phyloP scores from a whole-genome alignment of 1,140 invertebrate species.

The Dendroctonus ponderosae region DNA sequence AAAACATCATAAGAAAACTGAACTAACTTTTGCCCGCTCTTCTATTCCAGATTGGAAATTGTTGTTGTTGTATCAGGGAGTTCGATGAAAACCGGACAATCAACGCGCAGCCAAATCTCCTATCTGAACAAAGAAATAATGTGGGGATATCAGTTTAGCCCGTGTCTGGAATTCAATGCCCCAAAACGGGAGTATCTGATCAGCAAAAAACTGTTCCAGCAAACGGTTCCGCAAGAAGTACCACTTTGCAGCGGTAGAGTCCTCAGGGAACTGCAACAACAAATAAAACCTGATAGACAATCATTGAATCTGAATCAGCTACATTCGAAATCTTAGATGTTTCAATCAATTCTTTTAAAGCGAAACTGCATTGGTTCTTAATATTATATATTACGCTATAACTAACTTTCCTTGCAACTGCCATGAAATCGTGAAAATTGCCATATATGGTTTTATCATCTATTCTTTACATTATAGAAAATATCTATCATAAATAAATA shows the following conservation, averaged over 20 bases:
- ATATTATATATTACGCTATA: too few species aligned
- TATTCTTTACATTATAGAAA: too few species aligned
- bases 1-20: too few species aligned
- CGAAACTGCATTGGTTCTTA: too few species aligned
- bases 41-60: conserved; percentile 72
- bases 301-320: too few species aligned
- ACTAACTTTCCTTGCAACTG: too few species aligned
- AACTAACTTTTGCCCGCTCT: too few species aligned
- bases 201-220: conserved; percentile 76
- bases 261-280: conserved; percentile 14
- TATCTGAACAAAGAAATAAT: conserved; percentile 80
- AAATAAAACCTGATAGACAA: neutral
- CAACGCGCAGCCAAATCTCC: conserved; percentile 70
- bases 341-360: too few species aligned
- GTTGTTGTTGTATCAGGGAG: conserved; percentile 79
- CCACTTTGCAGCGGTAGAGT: conserved; percentile 77
- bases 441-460: too few species aligned
- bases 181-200: conserved; percentile 31
- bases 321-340: too few species aligned
- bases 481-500: too few species aligned
- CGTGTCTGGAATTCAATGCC: conserved; percentile 30
- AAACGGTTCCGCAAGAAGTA: conserved; percentile 86
- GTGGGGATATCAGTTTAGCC: conserved; percentile 78
- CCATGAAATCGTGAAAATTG: too few species aligned
- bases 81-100: conserved; percentile 74